These are phyloP conservation scores for Diglossa cyanea DNA, from an alignment of 2,797 vertebrate species.

Conservation along the genomic window DNA sequence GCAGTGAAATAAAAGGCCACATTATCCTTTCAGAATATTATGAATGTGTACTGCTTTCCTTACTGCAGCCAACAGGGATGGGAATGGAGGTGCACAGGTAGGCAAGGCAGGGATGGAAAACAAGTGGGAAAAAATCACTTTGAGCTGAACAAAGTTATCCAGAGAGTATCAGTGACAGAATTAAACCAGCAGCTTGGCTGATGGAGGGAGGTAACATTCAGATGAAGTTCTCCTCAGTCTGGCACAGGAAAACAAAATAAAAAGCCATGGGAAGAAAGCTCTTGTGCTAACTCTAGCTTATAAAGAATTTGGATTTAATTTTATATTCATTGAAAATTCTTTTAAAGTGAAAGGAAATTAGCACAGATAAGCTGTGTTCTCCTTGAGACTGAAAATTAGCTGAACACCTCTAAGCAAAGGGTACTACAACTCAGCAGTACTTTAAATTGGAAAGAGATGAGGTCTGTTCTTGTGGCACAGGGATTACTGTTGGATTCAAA, in stretches of 20 bases:
- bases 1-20: not conserved
- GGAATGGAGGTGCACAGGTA: not conserved
- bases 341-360: not conserved
- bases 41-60: not conserved
- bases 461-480: not conserved
- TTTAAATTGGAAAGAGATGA: not conserved
- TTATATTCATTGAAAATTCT: not conserved
- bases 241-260: not conserved
- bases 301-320: not conserved
- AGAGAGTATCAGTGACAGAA: not conserved
- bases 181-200: not conserved
- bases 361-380: not conserved
- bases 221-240: not conserved
- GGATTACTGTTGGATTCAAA: slow-evolving; percentile 3
- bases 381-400: not conserved
- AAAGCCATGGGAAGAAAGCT: not conserved
- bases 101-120: not conserved
- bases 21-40: not conserved
- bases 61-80: not conserved
- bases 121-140: not conserved
- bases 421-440: not conserved
- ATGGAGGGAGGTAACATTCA: not conserved
- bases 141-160: not conserved
- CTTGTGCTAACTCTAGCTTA: not conserved
- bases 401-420: not conserved